Evolutionary conservation across 2,113 vertebrate genomes (phyloP).

Genomic region (Morone chrysops): DNA sequence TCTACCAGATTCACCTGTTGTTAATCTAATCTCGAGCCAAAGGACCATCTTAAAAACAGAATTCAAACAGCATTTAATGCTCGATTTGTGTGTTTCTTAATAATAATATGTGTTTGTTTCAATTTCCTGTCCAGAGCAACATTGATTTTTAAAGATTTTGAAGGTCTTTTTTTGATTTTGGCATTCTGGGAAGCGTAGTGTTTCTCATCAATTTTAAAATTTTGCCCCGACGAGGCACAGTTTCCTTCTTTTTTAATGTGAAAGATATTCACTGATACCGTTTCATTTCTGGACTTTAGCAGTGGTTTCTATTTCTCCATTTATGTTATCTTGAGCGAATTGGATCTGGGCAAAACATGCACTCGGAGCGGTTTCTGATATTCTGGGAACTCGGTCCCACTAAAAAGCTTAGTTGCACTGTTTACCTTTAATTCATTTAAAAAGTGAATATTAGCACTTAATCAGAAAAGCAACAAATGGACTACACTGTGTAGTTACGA

Average conservation of each 20-base stretch:
- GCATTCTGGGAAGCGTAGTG: slow-evolving; percentile 14
- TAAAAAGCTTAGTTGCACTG: background rate
- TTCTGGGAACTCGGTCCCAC: background rate
- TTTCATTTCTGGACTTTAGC: background rate
- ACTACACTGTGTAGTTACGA: background rate
- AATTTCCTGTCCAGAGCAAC: background rate
- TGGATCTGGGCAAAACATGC: slow-evolving; percentile 8
- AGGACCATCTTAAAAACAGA: background rate
- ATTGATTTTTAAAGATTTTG: background rate
- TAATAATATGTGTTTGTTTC: background rate
- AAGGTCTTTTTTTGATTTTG: slow-evolving; percentile 5
- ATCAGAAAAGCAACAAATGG: background rate
- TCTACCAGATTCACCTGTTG: background rate
- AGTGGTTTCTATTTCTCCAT: background rate
- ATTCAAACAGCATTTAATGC: slow-evolving; percentile 5
- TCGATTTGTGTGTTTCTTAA: background rate
- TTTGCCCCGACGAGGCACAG: background rate
- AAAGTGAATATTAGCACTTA: background rate
- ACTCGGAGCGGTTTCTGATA: slow-evolving; percentile 4
- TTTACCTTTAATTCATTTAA: background rate
- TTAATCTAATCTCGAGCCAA: slow-evolving; percentile 3
- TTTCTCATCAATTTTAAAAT: background rate
- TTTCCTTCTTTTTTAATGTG: background rate
- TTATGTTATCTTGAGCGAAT: background rate
- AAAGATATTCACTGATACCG: background rate